Evolutionary conservation across 1,140 invertebrate genomes (phyloP).

Genomic region (Antheraea pernyi): DNA sequence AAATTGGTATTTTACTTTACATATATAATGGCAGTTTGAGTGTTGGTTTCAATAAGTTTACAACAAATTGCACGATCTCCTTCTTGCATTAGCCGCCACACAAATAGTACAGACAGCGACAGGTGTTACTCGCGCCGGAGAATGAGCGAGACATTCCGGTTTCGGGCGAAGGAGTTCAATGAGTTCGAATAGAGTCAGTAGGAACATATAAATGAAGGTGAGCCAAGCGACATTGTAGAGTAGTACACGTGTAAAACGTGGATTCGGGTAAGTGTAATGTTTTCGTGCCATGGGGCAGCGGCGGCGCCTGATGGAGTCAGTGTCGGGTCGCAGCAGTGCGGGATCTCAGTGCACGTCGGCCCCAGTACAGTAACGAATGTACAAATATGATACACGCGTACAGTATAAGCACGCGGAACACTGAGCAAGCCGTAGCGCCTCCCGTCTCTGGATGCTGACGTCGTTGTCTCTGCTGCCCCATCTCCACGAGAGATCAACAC

Average conservation of each 20-base stretch:
- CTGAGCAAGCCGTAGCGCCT: constrained; percentile 16
- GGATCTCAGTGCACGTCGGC: constrained; percentile 33
- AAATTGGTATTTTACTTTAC: too few relatives aligned
- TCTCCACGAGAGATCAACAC: not conserved
- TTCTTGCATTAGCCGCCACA: not conserved
- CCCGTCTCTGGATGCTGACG: not conserved
- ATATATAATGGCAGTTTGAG: too few relatives aligned
- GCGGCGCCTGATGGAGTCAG: not conserved
- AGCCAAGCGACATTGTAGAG: constrained; percentile 35
- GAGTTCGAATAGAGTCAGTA: constrained; percentile 43
- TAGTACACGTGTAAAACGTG: constrained; percentile 25
- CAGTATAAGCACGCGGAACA: constrained; percentile 41
- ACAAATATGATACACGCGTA: constrained; percentile 44
- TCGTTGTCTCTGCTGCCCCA: not conserved
- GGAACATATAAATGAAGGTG: constrained; percentile 39
- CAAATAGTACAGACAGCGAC: not conserved
- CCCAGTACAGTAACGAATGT: constrained; percentile 49
- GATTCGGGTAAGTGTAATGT: constrained; percentile 24
- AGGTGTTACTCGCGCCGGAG: not conserved
- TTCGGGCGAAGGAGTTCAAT: constrained; percentile 46
- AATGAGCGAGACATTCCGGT: not conserved
- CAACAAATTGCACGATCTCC: not conserved
- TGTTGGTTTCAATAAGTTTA: not conserved
- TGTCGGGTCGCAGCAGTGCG: too few relatives aligned
- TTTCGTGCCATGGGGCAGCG: constrained; percentile 23